These are phyloP conservation scores for Lithobius niger DNA, from an alignment of 1,140 invertebrate species.

Conservation along the genomic window DNA sequence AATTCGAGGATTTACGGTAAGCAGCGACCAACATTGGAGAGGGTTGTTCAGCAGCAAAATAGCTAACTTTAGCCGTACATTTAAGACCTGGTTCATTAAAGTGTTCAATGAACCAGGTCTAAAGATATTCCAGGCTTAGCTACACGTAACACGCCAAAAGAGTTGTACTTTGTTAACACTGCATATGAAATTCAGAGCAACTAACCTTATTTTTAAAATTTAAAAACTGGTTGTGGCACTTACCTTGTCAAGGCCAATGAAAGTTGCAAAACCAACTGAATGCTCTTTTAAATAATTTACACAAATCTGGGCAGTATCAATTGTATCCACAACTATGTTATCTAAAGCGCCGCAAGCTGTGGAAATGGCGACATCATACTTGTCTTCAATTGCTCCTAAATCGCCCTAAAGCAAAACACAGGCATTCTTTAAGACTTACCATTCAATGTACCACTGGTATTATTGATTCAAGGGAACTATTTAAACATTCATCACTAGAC, in stretches of 20 bases:
- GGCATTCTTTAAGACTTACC: not conserved
- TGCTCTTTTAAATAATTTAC: conserved; percentile 67
- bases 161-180: no score
- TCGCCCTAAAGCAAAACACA: conserved; percentile 53
- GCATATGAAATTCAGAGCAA: no score
- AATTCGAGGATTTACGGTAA: no score
- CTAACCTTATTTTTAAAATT: no score
- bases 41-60: no score
- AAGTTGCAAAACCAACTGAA: conserved; percentile 44
- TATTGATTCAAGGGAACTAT: not conserved
- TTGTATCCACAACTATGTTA: conserved; percentile 82
- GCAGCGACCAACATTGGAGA: no score
- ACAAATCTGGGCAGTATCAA: conserved; percentile 68
- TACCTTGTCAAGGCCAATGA: conserved; percentile 46
- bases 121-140: no score
- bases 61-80: no score
- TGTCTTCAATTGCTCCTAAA: conserved; percentile 83
- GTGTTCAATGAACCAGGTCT: no score
- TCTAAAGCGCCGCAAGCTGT: conserved; percentile 83
- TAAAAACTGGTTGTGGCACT: no score
- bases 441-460: not conserved
- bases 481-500: not conserved
- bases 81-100: no score
- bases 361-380: conserved; percentile 92
- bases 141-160: no score